Percentiles rank a stretch among this genome's conserved stretches.
Evolutionary conservation across 2,797 vertebrate genomes (phyloP).

Genomic region (Vireo griseus): DNA sequence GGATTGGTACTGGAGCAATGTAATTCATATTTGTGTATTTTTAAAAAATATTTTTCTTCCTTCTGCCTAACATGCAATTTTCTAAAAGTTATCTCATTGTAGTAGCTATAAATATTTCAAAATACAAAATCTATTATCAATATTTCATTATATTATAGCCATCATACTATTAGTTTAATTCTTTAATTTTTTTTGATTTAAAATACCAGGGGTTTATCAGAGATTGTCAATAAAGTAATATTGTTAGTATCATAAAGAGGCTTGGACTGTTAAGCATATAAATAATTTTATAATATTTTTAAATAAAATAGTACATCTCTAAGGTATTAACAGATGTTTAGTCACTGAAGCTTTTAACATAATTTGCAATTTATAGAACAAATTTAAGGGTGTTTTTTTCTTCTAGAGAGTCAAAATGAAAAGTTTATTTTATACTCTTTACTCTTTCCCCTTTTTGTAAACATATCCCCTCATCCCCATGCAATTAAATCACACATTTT

Average conservation of each 20-base stretch:
- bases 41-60: not conserved
- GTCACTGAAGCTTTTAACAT: not conserved
- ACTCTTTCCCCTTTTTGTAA: not conserved
- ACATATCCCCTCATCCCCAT: accelerated
- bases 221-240: not conserved
- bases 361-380: not conserved
- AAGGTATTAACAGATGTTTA: not conserved
- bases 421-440: not conserved
- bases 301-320: not conserved
- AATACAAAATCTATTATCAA: not conserved
- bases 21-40: not conserved
- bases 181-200: not conserved
- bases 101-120: not conserved
- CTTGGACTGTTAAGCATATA: not conserved
- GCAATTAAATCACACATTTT: not conserved
- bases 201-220: not conserved
- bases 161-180: not conserved
- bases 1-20: not conserved
- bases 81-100: not conserved
- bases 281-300: not conserved
- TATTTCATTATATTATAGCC: not conserved
- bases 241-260: not conserved
- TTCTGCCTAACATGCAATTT: not conserved
- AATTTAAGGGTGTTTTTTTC: not conserved
- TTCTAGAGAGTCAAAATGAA: not conserved